Evolutionary conservation across 2,888 invertebrate species (phyloP).

Genomic region (Melipona beecheii): DNA sequence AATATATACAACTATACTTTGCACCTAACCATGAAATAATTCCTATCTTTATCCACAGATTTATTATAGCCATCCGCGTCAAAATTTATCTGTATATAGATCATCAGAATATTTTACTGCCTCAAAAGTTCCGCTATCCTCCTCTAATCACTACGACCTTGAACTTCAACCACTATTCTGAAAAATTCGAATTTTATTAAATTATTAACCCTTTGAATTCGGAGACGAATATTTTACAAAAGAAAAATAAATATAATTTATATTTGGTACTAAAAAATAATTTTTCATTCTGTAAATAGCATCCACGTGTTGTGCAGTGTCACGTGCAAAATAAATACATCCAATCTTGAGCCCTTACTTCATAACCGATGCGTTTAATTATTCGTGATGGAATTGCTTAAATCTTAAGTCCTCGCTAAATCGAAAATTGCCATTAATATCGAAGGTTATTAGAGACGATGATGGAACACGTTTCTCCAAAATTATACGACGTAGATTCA

Average conservation of each 20-base stretch:
- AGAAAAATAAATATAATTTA: neutral
- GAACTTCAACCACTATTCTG: too few relatives aligned
- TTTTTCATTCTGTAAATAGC: conserved; percentile 36
- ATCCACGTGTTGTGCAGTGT: neutral
- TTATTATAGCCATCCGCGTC: conserved; percentile 5
- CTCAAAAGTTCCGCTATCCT: neutral
- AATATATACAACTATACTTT: neutral
- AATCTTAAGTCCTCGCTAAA: neutral
- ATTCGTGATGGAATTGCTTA: neutral
- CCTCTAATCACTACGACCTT: neutral
- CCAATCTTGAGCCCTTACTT: neutral
- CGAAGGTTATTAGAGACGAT: neutral
- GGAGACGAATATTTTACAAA: too few relatives aligned
- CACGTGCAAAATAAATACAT: neutral
- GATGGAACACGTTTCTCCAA: conserved; percentile 18
- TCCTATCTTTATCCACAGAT: conserved; percentile 28
- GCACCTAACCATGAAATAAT: neutral
- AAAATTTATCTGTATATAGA: conserved; percentile 19
- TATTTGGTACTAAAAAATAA: conserved; percentile 37
- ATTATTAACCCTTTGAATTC: too few relatives aligned
- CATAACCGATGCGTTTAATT: neutral
- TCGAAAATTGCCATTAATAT: neutral
- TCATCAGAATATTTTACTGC: neutral
- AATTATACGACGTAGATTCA: conserved; percentile 1
- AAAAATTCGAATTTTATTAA: too few relatives aligned